Conservation (phyloP, 2,888 invertebrate species). For the Balanococcus diminutus region DNA sequence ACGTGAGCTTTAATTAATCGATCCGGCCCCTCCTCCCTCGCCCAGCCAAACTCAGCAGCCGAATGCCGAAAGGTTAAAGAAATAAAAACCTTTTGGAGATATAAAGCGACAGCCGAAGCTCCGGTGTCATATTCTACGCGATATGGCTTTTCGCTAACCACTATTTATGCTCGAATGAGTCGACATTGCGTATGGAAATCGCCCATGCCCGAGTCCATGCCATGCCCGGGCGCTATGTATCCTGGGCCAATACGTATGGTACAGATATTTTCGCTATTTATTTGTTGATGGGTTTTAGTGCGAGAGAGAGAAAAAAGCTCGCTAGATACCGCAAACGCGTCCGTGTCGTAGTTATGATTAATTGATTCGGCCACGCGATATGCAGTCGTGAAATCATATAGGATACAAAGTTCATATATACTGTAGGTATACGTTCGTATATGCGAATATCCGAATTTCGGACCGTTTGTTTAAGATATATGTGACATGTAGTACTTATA, state of each 20-base stretch:
- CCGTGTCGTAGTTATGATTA: neutral
- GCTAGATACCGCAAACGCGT: neutral
- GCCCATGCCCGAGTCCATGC: too few relatives aligned
- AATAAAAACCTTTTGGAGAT: neutral
- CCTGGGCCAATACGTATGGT: too few relatives aligned
- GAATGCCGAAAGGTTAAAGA: neutral
- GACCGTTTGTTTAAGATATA: neutral
- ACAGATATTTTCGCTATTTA: neutral
- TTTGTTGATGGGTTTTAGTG: neutral
- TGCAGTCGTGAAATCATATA: neutral
- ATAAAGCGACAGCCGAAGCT: neutral
- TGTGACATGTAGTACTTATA: too few relatives aligned
- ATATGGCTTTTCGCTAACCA: neutral
- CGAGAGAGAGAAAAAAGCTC: too few relatives aligned
- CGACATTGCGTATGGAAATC: neutral
- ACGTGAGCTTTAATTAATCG: neutral
- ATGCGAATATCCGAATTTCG: neutral
- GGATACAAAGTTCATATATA: too few relatives aligned
- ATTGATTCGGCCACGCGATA: neutral
- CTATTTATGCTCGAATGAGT: neutral
- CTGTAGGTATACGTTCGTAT: too few relatives aligned
- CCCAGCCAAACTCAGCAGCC: neutral
- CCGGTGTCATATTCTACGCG: neutral
- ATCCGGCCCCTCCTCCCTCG: neutral
- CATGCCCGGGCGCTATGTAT: too few relatives aligned